Conservation (phyloP, 1,140 invertebrate species). For the Colletes gigas region DNA sequence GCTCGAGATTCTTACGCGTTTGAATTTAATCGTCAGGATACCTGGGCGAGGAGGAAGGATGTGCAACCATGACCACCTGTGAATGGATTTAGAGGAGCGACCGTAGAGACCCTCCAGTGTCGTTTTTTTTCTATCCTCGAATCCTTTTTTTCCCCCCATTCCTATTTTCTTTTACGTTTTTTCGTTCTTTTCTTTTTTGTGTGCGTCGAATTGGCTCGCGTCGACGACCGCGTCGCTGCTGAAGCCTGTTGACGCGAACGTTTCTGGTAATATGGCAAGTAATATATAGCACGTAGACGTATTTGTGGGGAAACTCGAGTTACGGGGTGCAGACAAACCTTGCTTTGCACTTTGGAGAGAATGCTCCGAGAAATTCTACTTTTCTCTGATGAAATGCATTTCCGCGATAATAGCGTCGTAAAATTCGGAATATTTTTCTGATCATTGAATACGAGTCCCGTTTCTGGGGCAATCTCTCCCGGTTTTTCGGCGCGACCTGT, state of each 20-base stretch:
- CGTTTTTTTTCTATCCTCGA: no score
- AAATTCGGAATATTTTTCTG: no score
- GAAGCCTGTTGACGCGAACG: neutral
- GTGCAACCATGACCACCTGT: slow-evolving; percentile 35
- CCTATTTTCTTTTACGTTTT: neutral
- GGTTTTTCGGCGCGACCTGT: no score
- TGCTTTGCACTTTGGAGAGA: no score
- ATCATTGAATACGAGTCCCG: no score
- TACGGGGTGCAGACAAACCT: no score
- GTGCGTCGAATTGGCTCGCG: neutral
- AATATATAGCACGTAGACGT: neutral
- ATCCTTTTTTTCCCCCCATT: neutral
- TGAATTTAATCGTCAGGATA: neutral
- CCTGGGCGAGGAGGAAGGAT: no score
- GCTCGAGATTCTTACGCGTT: neutral
- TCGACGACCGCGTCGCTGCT: neutral
- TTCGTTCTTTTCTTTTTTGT: neutral
- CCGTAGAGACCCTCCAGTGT: neutral
- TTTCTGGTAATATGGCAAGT: slow-evolving; percentile 36
- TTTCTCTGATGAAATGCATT: no score
- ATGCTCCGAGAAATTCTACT: no score
- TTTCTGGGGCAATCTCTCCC: no score
- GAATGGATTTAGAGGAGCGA: slow-evolving; percentile 6
- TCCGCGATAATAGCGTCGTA: no score
- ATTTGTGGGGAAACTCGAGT: neutral